A percentile compares a stretch with the other conserved stretches of the same genome.
phyloP scores from a whole-genome alignment of 2,113 vertebrate species.

The Panurus biarmicus region DNA sequence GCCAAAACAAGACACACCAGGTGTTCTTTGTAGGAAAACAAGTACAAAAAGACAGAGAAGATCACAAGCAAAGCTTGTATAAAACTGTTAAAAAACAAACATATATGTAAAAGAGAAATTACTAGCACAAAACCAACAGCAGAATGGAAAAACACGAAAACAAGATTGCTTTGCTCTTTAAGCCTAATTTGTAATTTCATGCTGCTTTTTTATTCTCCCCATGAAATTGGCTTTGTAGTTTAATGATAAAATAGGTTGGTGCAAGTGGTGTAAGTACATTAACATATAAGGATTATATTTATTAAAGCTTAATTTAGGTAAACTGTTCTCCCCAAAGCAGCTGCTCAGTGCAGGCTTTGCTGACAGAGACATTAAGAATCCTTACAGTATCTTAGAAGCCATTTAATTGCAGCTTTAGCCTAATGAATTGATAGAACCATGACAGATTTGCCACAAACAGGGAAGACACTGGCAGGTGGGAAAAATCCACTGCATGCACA shows the following conservation, averaged over 20 bases:
- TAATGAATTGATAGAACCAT: neutral
- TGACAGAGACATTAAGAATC: neutral
- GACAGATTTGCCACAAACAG: neutral
- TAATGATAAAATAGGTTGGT: neutral
- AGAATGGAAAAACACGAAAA: neutral
- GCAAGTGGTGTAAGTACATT: neutral
- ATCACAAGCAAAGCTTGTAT: conserved; percentile 78
- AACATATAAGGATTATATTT: neutral
- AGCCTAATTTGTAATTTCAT: neutral
- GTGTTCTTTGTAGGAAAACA: conserved; percentile 77
- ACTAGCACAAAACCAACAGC: conserved; percentile 45
- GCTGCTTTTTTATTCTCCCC: neutral
- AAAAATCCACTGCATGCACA: neutral
- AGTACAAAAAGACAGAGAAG: conserved; percentile 77
- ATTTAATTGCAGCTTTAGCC: neutral
- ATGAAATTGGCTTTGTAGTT: neutral
- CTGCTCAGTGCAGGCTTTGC: neutral
- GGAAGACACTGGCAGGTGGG: neutral
- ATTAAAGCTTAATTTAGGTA: neutral
- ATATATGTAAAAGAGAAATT: conserved; percentile 60
- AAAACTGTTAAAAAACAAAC: conserved; percentile 77
- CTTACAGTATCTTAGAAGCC: neutral
- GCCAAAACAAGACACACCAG: conserved; percentile 78
- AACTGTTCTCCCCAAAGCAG: neutral
- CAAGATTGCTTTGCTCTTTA: neutral